Evolutionary conservation across 30 jellyfish, hydroid and myxozoan species (phyloP), one percentile per base, ranked within the genome.

Genomic region (Aurelia sp.): DNA sequence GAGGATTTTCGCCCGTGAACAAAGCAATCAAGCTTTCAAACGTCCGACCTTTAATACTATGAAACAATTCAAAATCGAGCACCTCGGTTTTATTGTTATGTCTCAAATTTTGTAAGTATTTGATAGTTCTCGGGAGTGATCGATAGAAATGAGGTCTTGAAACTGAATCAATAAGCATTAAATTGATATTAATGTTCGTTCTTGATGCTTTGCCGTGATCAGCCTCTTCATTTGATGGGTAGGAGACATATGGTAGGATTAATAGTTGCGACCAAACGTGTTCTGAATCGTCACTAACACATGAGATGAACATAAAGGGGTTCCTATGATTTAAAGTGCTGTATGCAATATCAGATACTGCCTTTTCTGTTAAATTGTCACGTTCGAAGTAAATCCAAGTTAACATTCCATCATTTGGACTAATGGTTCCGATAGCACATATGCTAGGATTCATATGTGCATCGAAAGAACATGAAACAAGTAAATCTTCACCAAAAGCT

Each of bases 61-160:
- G 97, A 64, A 84, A 78, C 47, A 77, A 53, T 65, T 81, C 91
- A 61, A 84, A 91, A 55, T 91, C 97, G 3, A 91, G 71, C 7
- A 91, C 97, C 35, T 71, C 81, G 13, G 47, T 52, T 16, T 64
- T 33, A 10, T 71, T 20, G 15, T 69, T 12, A 17, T 73, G 30
- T 4, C 61, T 64, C 76, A 91, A 41, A 52, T 44, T 53, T 35
- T 73, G 78, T 21, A 91, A 75, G 61, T 78, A 57, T 17, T 68
- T 62, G 52, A 84, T 79, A 17, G 97, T 76, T 12, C 71, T 65
- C 15, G 96, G 96, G 22, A 91, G 73, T 7, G 90, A 77, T 19
- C 97, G 91, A 33, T 84, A 84, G 63, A 91, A 91, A 33, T 91
- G 97, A 13, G 87, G 82, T 70, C 97, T 75, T 13, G 97, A 78